A percentile compares a stretch with the other conserved stretches of the same genome.
phyloP scores from a whole-genome alignment of 2,113 vertebrate genomes.

The Peromyscus leucopus region DNA sequence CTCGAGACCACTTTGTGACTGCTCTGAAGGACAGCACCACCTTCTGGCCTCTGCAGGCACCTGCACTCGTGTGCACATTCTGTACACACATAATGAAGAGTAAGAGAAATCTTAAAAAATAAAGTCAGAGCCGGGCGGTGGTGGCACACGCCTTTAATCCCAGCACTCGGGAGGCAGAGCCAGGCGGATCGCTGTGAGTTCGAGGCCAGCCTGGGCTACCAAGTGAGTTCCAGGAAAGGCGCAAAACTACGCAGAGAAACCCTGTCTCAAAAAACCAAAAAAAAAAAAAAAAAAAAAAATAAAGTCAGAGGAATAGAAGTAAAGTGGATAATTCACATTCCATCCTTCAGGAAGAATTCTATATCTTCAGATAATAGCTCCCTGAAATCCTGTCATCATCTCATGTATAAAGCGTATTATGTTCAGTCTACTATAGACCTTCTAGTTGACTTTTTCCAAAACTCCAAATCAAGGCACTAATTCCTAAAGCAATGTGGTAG shows the following conservation, averaged over 20 bases:
- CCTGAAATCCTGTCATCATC: conserved; percentile 16
- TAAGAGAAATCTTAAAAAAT: neutral
- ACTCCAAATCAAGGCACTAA: neutral
- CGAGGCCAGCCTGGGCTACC: no score
- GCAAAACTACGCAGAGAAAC: no score
- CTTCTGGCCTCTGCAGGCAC: neutral
- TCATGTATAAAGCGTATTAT: conserved; percentile 23
- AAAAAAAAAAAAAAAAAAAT: neutral
- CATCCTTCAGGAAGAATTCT: neutral
- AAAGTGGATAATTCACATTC: neutral
- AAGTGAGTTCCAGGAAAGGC: no score
- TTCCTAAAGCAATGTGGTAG: conserved; percentile 12
- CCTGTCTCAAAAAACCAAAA: no score
- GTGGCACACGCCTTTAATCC: no score
- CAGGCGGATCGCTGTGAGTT: no score
- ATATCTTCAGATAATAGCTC: neutral
- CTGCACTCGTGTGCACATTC: neutral
- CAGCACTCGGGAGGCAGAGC: no score
- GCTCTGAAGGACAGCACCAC: neutral
- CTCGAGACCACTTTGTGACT: neutral
- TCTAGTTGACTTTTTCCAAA: conserved; percentile 45
- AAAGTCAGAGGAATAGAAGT: conserved; percentile 24
- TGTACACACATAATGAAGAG: neutral
- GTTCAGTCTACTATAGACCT: neutral
- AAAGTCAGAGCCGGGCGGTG: conserved; percentile 40